These are phyloP conservation scores for Loris lydekkerianus DNA, from an alignment of 2,797 vertebrate genomes.

Conservation along the genomic window DNA sequence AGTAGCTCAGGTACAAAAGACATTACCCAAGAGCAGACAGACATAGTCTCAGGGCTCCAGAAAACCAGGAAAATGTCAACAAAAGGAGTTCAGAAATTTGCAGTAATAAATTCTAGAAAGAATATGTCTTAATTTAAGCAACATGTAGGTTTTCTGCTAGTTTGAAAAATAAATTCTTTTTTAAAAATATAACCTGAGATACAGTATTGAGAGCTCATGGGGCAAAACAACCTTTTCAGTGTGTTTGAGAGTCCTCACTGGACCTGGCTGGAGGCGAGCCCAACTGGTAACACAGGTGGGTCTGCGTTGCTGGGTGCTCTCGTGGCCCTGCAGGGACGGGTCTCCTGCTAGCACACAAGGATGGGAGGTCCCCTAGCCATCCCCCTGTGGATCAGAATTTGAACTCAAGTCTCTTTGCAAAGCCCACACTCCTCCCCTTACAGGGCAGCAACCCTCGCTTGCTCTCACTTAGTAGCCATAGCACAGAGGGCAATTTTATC, in stretches of 20 bases:
- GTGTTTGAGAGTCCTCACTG: neutral
- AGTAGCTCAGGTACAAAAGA: neutral
- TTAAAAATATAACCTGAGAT: neutral
- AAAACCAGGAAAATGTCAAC: neutral
- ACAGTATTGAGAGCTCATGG: neutral
- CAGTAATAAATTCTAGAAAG: neutral
- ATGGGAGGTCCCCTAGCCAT: accelerated
- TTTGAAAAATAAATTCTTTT: neutral
- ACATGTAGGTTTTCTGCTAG: neutral
- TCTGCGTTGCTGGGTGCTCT: neutral
- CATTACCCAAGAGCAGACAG: neutral
- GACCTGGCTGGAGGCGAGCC: neutral
- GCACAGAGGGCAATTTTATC: neutral
- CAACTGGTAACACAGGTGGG: too few relatives aligned
- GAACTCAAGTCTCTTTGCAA: neutral
- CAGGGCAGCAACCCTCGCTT: neutral
- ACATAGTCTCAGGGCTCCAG: neutral
- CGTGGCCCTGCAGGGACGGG: accelerated
- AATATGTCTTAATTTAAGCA: neutral
- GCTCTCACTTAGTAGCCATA: neutral
- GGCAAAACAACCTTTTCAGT: neutral
- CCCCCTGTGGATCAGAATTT: neutral
- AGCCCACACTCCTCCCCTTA: neutral
- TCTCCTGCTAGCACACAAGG: accelerated
- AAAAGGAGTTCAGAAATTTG: neutral